Evolutionary conservation across 1,140 invertebrate genomes (phyloP), one percentile per base, ranked within the genome.

Genomic region (Planococcus citri): DNA sequence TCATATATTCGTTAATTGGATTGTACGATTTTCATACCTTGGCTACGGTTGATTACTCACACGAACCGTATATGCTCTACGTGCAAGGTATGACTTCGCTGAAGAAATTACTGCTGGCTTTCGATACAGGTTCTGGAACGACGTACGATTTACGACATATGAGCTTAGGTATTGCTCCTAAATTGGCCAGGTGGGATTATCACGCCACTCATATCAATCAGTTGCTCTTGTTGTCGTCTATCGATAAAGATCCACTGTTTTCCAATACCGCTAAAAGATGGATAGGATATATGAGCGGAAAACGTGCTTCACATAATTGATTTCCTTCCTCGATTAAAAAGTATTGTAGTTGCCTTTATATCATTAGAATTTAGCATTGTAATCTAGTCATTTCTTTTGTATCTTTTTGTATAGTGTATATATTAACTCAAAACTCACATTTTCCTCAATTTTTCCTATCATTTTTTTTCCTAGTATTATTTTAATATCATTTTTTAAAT

Each of bases 191-290:
- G 72, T 97, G 96, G 93, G 97, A 99, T 78, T 99, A 99, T 78
- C 97, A 99, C 80, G 92, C 94, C 6, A 97, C 95, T 12, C 97
- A 99, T 78, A 90, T 99, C 24, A 98, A 97, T 81, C 94, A 98
- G 76, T 82, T 99, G 27, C 85, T 97, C 68, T 83, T 95, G 58
- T 80, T 99, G 21, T 87, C 88, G 68, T 92, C 92, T 0, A 87
- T 99, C 57, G 91, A 96, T 73, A 86, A 86, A 67, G 89, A 94
- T 76, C 84, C 90, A 1, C 81, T 96, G 71, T 86, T 98, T 73
- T 83, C 85, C 27, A 86, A 85, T 22, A 94, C 92, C 0, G 94
- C 94, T 1, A 87, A 94, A 75, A 80, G 96, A 58, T 99, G 96
- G 96, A 89, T 93, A 74, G 88, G 87, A 6, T 99, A 99, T 73